Conservation (phyloP, 2,888 invertebrate genomes). For the Crepidodera aurea region DNA sequence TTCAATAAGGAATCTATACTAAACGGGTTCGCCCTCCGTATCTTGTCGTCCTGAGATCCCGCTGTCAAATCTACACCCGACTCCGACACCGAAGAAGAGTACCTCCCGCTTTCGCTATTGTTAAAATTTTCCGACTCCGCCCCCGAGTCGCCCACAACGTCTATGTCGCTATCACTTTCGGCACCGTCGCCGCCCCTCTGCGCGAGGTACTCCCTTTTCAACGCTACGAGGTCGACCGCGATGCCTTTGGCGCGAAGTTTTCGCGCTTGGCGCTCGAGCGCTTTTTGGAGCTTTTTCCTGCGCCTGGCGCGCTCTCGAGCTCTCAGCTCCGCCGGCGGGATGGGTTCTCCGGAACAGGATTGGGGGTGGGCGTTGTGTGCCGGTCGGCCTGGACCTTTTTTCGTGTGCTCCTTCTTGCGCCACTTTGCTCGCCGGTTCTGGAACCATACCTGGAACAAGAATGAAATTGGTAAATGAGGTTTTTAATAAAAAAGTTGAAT, state of each 20-base stretch:
- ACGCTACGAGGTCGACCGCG: conserved; percentile 84
- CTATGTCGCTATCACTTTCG: conserved; percentile 77
- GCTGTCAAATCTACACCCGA: conserved; percentile 62
- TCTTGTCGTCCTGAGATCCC: conserved; percentile 60
- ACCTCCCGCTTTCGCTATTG: conserved; percentile 60
- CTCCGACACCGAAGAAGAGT: conserved; percentile 50
- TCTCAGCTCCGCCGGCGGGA: conserved; percentile 88
- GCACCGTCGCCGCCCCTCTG: conserved; percentile 70
- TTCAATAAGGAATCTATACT: conserved; percentile 89
- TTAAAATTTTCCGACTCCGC: conserved; percentile 74
- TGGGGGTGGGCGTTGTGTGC: conserved; percentile 98
- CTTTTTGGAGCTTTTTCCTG: conserved; percentile 91
- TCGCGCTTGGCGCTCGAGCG: conserved; percentile 89
- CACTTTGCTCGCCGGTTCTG: conserved; percentile 99
- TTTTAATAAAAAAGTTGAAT: too few species aligned
- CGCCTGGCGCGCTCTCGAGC: conserved; percentile 87
- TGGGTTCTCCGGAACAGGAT: conserved; percentile 96
- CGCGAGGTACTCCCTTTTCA: conserved; percentile 85
- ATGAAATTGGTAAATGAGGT: too few species aligned
- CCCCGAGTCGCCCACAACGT: conserved; percentile 84
- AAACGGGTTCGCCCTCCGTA: conserved; percentile 80
- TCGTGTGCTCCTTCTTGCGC: conserved; percentile 99
- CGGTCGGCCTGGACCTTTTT: conserved; percentile 97
- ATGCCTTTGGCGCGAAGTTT: conserved; percentile 92
- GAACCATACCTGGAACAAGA: conserved; percentile 92